Evolutionary conservation across 2,888 invertebrate genomes (phyloP).

Genomic region (Tetranychus piercei): DNA sequence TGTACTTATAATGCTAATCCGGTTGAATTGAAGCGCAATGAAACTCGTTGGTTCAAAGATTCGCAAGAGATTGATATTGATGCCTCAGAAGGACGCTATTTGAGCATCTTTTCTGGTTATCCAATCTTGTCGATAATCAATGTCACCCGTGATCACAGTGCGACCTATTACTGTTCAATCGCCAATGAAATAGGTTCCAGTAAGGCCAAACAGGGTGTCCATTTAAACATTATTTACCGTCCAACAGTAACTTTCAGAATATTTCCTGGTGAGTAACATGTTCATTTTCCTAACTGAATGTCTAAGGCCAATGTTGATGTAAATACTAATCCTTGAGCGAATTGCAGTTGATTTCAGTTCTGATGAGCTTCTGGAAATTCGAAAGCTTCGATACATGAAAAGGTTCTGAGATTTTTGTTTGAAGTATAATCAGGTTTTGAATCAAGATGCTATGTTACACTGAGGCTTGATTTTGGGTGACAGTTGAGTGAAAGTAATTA

Average conservation of each 20-base stretch:
- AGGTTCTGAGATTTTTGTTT: not conserved
- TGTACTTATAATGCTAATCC: slow-evolving; percentile 28
- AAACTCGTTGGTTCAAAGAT: slow-evolving; percentile 26
- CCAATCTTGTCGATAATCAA: slow-evolving; percentile 26
- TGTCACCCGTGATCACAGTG: slow-evolving; percentile 25
- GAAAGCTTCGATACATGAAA: too few species aligned
- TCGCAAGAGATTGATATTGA: slow-evolving; percentile 19
- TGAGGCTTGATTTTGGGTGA: too few species aligned
- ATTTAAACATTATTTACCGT: slow-evolving; percentile 26
- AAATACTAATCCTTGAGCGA: not conserved
- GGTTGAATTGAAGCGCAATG: slow-evolving; percentile 22
- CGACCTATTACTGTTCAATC: slow-evolving; percentile 26
- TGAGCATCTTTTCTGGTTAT: slow-evolving; percentile 13
- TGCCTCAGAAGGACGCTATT: slow-evolving; percentile 12
- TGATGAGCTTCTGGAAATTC: not conserved
- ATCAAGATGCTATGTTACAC: not conserved
- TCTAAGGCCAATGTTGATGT: not conserved
- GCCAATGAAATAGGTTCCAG: slow-evolving; percentile 26
- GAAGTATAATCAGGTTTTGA: not conserved
- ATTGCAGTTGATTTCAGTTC: not conserved
- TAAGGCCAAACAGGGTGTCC: slow-evolving; percentile 23
- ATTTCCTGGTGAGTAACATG: slow-evolving; percentile 12
- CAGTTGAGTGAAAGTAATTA: too few species aligned
- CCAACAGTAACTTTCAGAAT: slow-evolving; percentile 17
- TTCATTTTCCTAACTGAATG: too few species aligned